Percentiles rank a stretch among this genome's conserved stretches.
Conservation (phyloP, 2,888 invertebrate species). For the Julus scanicus region DNA sequence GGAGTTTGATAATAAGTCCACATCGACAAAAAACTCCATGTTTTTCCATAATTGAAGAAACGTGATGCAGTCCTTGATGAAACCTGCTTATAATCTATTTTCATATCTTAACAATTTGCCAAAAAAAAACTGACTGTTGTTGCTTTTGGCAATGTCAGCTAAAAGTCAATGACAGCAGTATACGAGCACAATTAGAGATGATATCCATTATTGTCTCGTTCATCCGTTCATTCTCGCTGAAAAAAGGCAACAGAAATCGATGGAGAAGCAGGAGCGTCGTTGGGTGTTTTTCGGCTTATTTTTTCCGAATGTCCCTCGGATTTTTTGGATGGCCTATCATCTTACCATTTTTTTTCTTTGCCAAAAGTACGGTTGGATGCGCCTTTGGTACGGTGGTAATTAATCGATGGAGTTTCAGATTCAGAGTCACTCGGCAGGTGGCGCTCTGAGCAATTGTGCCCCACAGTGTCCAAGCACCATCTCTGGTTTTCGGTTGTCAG, state of each 20-base stretch:
- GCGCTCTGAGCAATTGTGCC: background rate
- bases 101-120: background rate
- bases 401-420: background rate
- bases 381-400: background rate
- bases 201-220: constrained; percentile 21
- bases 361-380: background rate
- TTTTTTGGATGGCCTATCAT: background rate
- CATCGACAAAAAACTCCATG: too few relatives aligned
- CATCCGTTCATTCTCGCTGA: background rate
- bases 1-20: too few relatives aligned
- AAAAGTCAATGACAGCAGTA: constrained; percentile 12
- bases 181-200: constrained; percentile 8
- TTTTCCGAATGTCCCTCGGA: background rate
- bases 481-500: background rate
- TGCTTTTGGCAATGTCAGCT: background rate
- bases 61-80: too few relatives aligned
- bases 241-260: background rate
- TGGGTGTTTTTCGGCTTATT: background rate
- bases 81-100: too few relatives aligned
- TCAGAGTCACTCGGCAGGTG: background rate
- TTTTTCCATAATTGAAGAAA: too few relatives aligned
- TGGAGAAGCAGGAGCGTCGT: background rate
- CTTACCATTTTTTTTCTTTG: background rate
- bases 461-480: background rate
- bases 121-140: background rate